Conservation (phyloP, 2,888 invertebrate genomes). For the Malthinus flaveolus region DNA sequence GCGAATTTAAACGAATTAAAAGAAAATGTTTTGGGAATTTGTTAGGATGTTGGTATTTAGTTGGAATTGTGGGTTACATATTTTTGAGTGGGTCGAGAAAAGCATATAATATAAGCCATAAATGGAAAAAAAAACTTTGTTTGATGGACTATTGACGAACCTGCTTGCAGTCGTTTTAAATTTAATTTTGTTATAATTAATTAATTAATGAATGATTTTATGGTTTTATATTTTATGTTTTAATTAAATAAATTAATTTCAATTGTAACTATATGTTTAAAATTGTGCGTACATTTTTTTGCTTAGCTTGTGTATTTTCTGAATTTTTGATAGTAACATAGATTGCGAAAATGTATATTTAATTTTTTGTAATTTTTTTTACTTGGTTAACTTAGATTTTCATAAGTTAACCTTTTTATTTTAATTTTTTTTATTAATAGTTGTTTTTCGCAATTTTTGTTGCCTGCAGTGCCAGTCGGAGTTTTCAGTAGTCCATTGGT, state of each 20-base stretch:
- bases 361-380: conserved; percentile 23
- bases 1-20: no score
- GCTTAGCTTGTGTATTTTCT: conserved; percentile 9
- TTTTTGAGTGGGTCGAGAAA: no score
- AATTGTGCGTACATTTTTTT: background rate
- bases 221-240: no score
- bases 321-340: conserved; percentile 22
- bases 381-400: conserved; percentile 21
- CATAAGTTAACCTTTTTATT: conserved; percentile 23
- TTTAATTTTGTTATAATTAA: no score
- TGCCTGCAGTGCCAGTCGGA: conserved; percentile 53
- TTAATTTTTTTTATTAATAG: conserved; percentile 34
- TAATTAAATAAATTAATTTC: background rate
- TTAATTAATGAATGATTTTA: no score
- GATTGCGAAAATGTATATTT: conserved; percentile 28
- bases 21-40: no score
- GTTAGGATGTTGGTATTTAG: no score
- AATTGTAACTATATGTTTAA: background rate
- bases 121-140: no score
- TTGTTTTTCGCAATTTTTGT: conserved; percentile 39
- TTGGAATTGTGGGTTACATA: no score
- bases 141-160: no score
- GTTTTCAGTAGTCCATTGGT: conserved; percentile 57
- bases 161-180: no score
- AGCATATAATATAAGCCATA: no score